phyloP scores from a whole-genome alignment of 2,888 invertebrate species.

The Rhyacophila evoluta region DNA sequence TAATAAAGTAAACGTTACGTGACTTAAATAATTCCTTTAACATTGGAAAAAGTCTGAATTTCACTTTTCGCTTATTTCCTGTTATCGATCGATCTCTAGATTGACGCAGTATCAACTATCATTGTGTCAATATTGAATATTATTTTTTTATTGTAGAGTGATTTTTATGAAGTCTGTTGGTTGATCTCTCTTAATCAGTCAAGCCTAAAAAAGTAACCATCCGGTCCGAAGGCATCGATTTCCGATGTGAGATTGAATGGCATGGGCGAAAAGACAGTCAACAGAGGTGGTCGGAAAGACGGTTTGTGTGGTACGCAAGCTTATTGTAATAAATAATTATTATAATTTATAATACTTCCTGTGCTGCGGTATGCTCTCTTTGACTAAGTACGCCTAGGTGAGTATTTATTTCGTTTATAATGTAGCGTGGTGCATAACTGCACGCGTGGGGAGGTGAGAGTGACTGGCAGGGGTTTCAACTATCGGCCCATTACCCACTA shows the following conservation, averaged over 20 bases:
- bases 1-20: too few relatives aligned
- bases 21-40: too few relatives aligned
- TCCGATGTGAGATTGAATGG: not conserved
- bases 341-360: slow-evolving; percentile 22
- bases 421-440: slow-evolving; percentile 13
- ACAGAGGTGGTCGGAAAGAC: not conserved
- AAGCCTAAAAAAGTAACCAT: not conserved
- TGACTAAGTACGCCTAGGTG: not conserved
- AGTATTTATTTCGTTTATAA: not conserved
- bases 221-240: not conserved
- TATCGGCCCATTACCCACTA: too few relatives aligned
- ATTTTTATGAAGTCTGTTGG: too few relatives aligned
- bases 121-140: too few relatives aligned
- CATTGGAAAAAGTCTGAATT: too few relatives aligned
- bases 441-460: slow-evolving; percentile 14
- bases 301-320: not conserved
- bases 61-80: too few relatives aligned
- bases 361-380: not conserved
- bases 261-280: not conserved
- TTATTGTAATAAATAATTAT: slow-evolving; percentile 9
- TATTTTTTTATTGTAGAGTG: too few relatives aligned
- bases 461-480: not conserved
- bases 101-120: too few relatives aligned
- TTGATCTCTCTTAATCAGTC: not conserved
- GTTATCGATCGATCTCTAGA: too few relatives aligned